Evolutionary conservation across 2,888 invertebrate genomes (phyloP).

Genomic region (Tanytarsus gracilentus): DNA sequence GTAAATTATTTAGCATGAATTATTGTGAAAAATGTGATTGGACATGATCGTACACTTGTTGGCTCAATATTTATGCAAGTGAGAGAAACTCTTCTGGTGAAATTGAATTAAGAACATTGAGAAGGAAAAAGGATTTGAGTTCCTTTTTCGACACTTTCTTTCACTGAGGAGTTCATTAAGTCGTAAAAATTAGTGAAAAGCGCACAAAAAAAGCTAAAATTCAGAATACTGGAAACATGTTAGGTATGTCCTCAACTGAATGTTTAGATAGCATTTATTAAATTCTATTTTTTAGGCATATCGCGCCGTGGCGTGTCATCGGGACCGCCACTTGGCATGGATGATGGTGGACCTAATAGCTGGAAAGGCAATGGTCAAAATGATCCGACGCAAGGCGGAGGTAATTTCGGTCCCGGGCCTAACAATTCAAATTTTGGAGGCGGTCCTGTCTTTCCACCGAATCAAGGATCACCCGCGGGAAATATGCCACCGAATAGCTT

Average conservation of each 20-base stretch:
- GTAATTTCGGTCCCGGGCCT: too few species aligned
- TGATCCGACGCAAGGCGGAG: too few species aligned
- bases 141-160: conserved; percentile 19
- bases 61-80: not conserved
- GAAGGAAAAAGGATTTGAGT: not conserved
- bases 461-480: conserved; percentile 66
- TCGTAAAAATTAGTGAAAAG: conserved; percentile 29
- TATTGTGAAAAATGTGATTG: conserved; percentile 15
- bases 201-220: conserved; percentile 29
- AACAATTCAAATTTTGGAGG: conserved; percentile 51
- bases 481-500: conserved; percentile 51
- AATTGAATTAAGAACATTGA: not conserved
- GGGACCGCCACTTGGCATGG: conserved; percentile 52
- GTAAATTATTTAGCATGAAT: not conserved
- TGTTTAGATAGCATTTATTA: not conserved
- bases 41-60: conserved; percentile 25
- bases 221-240: conserved; percentile 29
- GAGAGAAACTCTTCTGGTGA: not conserved
- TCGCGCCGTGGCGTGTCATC: conserved; percentile 34
- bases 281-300: conserved; percentile 15
- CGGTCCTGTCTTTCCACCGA: conserved; percentile 58
- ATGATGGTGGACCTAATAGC: conserved; percentile 40
- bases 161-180: not conserved
- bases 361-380: conserved; percentile 38
- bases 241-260: conserved; percentile 6